These are phyloP conservation scores for Sylvilagus bachmani DNA, from an alignment of 2,113 vertebrate species.

Conservation along the genomic window DNA sequence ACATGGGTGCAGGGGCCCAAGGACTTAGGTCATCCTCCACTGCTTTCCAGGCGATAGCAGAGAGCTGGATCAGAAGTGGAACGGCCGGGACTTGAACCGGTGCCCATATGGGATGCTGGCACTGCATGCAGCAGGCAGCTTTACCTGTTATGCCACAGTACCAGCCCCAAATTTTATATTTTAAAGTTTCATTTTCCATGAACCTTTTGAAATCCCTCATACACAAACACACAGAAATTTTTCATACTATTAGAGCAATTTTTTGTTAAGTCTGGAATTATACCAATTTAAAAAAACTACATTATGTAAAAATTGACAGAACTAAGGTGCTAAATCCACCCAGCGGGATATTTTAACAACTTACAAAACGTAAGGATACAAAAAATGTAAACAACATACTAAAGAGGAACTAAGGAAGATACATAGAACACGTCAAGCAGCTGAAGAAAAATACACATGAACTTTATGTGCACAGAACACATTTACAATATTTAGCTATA, in stretches of 20 bases:
- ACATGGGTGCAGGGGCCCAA: too few species aligned
- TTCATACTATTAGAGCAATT: slow-evolving; percentile 36
- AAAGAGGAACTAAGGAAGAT: slow-evolving; percentile 7
- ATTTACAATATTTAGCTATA: slow-evolving; percentile 27
- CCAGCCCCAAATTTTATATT: too few species aligned
- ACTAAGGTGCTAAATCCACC: background rate
- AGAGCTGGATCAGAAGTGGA: too few species aligned
- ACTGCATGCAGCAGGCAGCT: too few species aligned
- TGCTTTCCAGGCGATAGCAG: too few species aligned
- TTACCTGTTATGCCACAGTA: too few species aligned
- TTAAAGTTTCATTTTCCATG: too few species aligned
- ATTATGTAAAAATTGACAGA: background rate
- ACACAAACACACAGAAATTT: background rate
- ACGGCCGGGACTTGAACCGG: too few species aligned
- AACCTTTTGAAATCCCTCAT: too few species aligned
- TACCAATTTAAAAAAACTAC: background rate
- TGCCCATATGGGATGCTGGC: too few species aligned
- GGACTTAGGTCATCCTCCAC: too few species aligned
- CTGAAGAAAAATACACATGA: background rate
- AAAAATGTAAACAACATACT: slow-evolving; percentile 37
- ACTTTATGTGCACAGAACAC: background rate
- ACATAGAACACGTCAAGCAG: background rate
- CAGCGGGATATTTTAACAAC: slow-evolving; percentile 15
- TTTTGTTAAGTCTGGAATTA: slow-evolving; percentile 5
- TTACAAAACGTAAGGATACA: slow-evolving; percentile 8